These are phyloP conservation scores for Premnoplex brunnescens DNA, from an alignment of 2,797 vertebrate species.

Conservation along the genomic window DNA sequence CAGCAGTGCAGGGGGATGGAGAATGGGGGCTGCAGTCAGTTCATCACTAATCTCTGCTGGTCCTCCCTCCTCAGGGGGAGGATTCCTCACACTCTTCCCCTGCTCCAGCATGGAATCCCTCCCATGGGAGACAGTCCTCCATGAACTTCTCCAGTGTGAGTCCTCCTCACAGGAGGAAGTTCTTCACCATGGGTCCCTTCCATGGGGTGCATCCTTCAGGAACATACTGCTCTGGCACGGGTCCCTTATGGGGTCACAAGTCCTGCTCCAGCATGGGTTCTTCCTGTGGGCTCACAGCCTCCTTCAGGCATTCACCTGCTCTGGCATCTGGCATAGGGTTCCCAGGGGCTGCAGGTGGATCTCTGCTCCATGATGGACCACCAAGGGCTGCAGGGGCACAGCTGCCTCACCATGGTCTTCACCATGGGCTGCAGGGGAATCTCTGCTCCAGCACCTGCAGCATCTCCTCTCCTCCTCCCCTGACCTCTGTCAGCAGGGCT, in stretches of 20 bases:
- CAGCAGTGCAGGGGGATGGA: not conserved
- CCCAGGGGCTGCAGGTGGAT: not conserved
- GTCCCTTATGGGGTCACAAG: not conserved
- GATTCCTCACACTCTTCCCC: not conserved
- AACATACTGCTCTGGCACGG: not conserved
- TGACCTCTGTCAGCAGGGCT: not conserved
- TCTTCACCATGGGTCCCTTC: not conserved
- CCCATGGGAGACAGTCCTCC: not conserved
- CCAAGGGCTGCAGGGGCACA: not conserved
- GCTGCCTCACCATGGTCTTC: not conserved
- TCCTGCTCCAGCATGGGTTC: not conserved
- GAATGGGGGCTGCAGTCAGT: not conserved
- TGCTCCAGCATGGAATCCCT: not conserved
- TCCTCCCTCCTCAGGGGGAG: not conserved
- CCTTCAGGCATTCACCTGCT: not conserved
- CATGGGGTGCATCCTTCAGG: not conserved
- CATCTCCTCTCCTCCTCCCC: no score
- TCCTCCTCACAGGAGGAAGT: not conserved
- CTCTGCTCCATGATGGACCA: not conserved
- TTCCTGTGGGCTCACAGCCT: not conserved
- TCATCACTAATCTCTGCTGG: not conserved
- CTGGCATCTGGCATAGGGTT: accelerated
- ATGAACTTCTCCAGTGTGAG: not conserved
- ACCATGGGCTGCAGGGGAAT: not conserved
- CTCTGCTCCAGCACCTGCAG: no score